A percentile compares a stretch with the other conserved stretches of the same genome.
phyloP scores from a whole-genome alignment of 2,797 vertebrate species.

The Thunnus albacares region DNA sequence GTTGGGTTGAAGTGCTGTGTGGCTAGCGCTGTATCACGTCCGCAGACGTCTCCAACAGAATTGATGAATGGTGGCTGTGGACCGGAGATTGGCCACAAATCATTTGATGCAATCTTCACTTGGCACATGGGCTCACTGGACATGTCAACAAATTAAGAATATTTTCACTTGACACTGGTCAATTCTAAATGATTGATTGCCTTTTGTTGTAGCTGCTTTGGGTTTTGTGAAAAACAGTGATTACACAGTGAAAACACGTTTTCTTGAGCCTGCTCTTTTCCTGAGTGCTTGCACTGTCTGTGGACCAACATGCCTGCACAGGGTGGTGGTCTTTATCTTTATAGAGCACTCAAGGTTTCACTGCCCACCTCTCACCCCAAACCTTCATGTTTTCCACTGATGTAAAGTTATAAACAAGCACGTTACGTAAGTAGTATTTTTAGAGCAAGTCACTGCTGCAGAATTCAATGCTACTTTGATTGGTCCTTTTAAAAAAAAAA shows the following conservation, averaged over 20 bases:
- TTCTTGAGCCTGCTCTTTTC: neutral
- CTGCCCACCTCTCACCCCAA: neutral
- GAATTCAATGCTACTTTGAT: slow-evolving; percentile 9
- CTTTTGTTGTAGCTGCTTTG: slow-evolving; percentile 10
- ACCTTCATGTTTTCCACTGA: slow-evolving; percentile 60
- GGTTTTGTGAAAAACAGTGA: slow-evolving; percentile 2
- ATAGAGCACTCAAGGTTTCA: neutral
- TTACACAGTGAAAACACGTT: neutral
- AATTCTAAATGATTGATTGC: slow-evolving; percentile 23
- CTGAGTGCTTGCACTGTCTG: neutral
- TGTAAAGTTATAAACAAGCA: slow-evolving; percentile 48
- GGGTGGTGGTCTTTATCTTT: slow-evolving; percentile 26
- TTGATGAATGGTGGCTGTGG: slow-evolving; percentile 24
- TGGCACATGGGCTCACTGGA: slow-evolving; percentile 13
- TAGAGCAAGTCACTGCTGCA: slow-evolving; percentile 25
- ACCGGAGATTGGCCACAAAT: slow-evolving; percentile 44
- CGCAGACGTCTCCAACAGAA: slow-evolving; percentile 12
- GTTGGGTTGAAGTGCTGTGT: neutral
- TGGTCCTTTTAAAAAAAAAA: slow-evolving; percentile 34
- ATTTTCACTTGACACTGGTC: slow-evolving; percentile 15
- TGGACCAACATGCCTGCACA: slow-evolving; percentile 21
- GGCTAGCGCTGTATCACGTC: neutral
- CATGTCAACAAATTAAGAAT: slow-evolving; percentile 21
- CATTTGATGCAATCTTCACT: slow-evolving; percentile 48
- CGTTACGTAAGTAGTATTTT: slow-evolving; percentile 57